Evolutionary conservation across 2,888 invertebrate genomes (phyloP), one percentile per base, ranked within the genome.

Genomic region (Andrena bicolor): DNA sequence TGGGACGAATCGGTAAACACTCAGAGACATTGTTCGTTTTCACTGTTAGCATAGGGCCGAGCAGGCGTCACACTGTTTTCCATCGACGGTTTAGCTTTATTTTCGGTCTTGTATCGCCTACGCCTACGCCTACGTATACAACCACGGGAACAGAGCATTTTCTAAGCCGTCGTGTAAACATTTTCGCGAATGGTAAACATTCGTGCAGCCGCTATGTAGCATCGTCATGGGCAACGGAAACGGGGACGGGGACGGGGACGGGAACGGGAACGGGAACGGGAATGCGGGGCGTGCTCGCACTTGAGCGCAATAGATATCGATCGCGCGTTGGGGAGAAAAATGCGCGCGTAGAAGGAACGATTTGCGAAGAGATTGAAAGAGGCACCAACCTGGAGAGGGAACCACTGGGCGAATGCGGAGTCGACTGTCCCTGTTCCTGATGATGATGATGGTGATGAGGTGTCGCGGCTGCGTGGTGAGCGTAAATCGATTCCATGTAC

Each of bases 401-500:
- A 2, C 90, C 91, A 41, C 84, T 89, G 0, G 93, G 92, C 13
- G 93, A 92, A 20, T 93, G 92, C 4, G 89, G 84, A 2, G 85
- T 77, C n/a, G 91, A 68, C 0, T 88, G 68, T 0, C 84, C 84
- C 6, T 92, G 91, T 0, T 93, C 93, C 84, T 93, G 93, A 6
- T 93, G 92, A 70, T 91, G 92, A 77, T 92, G 91, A 86, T 92
- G 65, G 28, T 65, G 92, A 83, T 92, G 93, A 0, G 91, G 83
- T 2, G 88, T 71, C 0, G 84, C 86, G n/a, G 86, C 58, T 0
- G 90, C 70, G 75, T 92, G 92, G 76, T 90, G 91, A 8, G 86
- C 78, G 70, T 93, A 93, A 13, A 93, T 91, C 41, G 90, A 76
- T 0, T 93, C 93, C 73, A 93, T 91, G 77, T 93, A 93, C 5